Evolutionary conservation across 2,797 vertebrate species (phyloP), one percentile per base, ranked within the genome.

Genomic region (Manis javanica): DNA sequence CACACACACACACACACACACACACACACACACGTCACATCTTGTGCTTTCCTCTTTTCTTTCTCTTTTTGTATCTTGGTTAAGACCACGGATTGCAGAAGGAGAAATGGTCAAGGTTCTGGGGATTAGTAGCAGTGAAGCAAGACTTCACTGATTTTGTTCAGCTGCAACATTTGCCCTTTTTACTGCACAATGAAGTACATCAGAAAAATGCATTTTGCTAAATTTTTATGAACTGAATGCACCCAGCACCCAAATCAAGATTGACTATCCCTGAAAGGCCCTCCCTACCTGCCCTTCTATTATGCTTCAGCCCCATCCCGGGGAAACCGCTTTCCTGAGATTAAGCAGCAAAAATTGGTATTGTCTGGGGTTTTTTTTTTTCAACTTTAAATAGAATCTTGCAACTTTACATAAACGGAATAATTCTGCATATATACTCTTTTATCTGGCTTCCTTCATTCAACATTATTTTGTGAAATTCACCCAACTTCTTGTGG

Each of bases 311-410:
- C 71, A 29, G 3, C 55, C 9, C 13, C 34, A 18, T 23, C 61
- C n/a, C 19, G 3, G 24, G 29, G 23, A 3, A 5, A 5, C 19
- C 1, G 0, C 37, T 23, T 1, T 18, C 29, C 11, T 3, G 39
- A 87, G 4, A 15, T 57, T 24, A 18, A 9, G 11, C 6, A 4
- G 9, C 23, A 7, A 9, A n/a, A 24, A 18, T 24, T 12, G 0
- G 10, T 1, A 1, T 3, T 26, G 23, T 29, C 46, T 42, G 15
- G 46, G 10, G 2, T 46, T 46, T 46, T 46, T 31, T 2, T 37
- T 18, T 39, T 39, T 39, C 37, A 39, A 39, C 37, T 39, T 39
- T 39, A 39, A 39, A 39, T 39, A 39, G 37, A 39, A 39, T 39
- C 37, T 39, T 39, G 82, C 24, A 21, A 2, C 37, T 96, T 39